Evolutionary conservation across 1,140 invertebrate genomes (phyloP).

Genomic region (Pentalonia nigronervosa): DNA sequence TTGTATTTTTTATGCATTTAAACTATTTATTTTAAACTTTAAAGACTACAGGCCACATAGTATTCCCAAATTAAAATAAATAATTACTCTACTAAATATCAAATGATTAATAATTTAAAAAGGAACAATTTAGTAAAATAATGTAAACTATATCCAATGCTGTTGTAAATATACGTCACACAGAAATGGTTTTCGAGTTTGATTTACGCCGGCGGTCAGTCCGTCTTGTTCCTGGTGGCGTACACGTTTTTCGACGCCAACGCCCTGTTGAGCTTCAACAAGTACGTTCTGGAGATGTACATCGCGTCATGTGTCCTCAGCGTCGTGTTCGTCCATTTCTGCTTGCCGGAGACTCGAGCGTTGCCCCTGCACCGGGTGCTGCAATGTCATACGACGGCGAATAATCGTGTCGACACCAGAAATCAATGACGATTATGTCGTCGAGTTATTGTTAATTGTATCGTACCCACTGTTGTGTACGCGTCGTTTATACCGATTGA

Average conservation of each 20-base stretch:
- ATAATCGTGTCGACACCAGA: not conserved
- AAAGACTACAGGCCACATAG: no score
- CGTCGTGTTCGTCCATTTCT: not conserved
- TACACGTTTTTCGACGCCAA: not conserved
- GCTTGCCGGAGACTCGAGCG: conserved; percentile 7
- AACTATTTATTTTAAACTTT: no score
- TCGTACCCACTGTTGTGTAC: not conserved
- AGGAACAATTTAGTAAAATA: not conserved
- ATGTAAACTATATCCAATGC: not conserved
- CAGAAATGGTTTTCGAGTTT: conserved; percentile 30
- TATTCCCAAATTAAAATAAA: no score
- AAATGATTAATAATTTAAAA: not conserved
- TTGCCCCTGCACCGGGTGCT: not conserved
- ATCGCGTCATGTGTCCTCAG: not conserved
- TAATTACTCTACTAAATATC: not conserved
- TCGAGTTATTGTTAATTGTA: not conserved
- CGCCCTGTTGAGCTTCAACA: not conserved
- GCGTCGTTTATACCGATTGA: not conserved
- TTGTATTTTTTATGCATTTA: no score
- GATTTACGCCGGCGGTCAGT: conserved; percentile 8
- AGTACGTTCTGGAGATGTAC: not conserved
- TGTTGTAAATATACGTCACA: not conserved
- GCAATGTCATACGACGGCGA: not conserved
- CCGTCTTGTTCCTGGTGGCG: not conserved
- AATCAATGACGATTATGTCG: not conserved